Percentiles rank a stretch among this genome's conserved stretches.
phyloP scores from a whole-genome alignment of 2,113 vertebrate species.

The Trematocara nigrifrons region DNA sequence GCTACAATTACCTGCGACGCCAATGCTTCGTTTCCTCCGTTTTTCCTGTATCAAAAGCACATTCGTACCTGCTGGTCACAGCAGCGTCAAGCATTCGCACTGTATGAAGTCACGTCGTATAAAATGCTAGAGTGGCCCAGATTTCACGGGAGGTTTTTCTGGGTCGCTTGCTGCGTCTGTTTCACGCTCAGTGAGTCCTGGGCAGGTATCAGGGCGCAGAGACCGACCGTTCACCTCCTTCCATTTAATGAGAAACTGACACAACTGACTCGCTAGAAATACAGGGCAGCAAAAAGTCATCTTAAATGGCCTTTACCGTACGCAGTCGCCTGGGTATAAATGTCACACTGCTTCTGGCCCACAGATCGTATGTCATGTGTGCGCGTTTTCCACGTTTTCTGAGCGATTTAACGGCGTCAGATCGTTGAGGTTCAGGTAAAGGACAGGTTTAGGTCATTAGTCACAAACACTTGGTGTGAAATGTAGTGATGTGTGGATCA shows the following conservation, averaged over 20 bases:
- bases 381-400: background rate
- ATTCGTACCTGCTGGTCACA: background rate
- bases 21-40: slow-evolving; percentile 4
- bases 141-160: background rate
- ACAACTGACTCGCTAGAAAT: background rate
- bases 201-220: background rate
- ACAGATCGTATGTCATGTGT: no score
- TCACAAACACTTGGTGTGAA: background rate
- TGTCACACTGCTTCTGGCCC: no score
- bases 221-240: background rate
- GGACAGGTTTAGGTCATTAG: background rate
- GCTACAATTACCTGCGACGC: background rate
- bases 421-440: no score
- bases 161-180: background rate
- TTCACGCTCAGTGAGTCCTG: background rate
- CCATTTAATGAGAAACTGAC: background rate
- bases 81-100: background rate
- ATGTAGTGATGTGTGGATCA: background rate
- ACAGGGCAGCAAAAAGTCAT: no score
- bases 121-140: slow-evolving; percentile 13
- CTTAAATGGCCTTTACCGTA: no score
- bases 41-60: background rate
- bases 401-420: fast-evolving
- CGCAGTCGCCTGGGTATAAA: no score
- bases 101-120: background rate